Percentiles rank a stretch among this genome's conserved stretches.
These are phyloP conservation scores for Eulemur rufifrons DNA, from an alignment of 2,113 vertebrate species.

Conservation along the genomic window DNA sequence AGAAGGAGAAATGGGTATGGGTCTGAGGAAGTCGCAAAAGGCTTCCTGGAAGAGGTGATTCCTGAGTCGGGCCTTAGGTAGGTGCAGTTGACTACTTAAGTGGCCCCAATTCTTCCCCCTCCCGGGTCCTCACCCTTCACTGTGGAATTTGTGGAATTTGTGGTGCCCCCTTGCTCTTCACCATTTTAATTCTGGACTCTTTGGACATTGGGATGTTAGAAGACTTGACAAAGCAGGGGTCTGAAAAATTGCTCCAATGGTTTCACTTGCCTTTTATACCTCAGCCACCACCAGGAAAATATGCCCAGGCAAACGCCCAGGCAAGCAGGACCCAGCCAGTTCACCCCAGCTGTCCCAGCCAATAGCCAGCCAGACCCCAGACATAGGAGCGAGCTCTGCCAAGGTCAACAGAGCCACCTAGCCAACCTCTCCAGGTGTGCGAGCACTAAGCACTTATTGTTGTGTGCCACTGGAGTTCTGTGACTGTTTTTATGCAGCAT, in stretches of 20 bases:
- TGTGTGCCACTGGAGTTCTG: neutral
- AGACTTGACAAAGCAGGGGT: neutral
- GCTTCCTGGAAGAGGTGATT: neutral
- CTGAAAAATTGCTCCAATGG: neutral
- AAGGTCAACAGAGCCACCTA: neutral
- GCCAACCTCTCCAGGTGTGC: neutral
- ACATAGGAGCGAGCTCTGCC: neutral
- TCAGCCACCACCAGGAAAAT: neutral
- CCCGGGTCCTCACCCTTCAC: neutral
- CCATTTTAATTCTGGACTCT: slow-evolving; percentile 31
- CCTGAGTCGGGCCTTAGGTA: neutral
- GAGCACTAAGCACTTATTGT: neutral
- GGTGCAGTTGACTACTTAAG: neutral
- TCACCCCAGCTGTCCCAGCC: neutral
- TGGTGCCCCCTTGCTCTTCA: no score
- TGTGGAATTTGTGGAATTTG: neutral
- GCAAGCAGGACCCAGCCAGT: neutral
- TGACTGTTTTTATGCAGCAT: slow-evolving; percentile 38
- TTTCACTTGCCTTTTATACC: neutral
- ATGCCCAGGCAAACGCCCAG: neutral
- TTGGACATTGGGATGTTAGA: neutral
- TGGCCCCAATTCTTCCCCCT: neutral
- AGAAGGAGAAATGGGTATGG: neutral
- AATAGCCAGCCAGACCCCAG: neutral
- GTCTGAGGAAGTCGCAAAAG: slow-evolving; percentile 15